Conservation (phyloP, 2,888 invertebrate genomes). For the Trachelus troglodyta region DNA sequence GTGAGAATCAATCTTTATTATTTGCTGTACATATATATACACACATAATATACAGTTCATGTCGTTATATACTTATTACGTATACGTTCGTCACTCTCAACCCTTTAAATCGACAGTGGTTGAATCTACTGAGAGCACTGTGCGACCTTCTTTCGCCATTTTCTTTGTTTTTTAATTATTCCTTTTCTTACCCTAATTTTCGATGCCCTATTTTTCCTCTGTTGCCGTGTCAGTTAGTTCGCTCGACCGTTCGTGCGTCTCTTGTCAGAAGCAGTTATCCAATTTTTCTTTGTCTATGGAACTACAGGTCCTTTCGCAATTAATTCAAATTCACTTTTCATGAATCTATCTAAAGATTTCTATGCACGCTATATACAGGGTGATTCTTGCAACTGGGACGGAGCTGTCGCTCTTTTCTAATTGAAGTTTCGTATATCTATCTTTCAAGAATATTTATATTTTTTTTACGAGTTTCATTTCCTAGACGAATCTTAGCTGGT, state of each 20-base stretch:
- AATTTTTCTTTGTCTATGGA: not conserved
- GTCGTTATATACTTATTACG: not conserved
- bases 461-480: not conserved
- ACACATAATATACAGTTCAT: not conserved
- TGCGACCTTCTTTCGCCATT: not conserved
- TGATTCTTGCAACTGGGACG: not conserved
- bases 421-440: too few relatives aligned
- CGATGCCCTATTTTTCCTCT: not conserved
- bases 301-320: not conserved
- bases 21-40: not conserved
- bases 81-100: not conserved
- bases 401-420: too few relatives aligned
- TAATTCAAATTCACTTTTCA: not conserved
- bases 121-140: not conserved
- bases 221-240: not conserved
- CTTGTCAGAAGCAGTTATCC: not conserved
- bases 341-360: not conserved
- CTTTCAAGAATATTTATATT: not conserved
- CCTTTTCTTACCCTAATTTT: not conserved
- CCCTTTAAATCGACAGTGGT: not conserved
- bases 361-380: not conserved
- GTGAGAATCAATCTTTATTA: not conserved
- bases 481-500: not conserved
- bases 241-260: not conserved
- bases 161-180: not conserved